Conservation (phyloP, 2,113 vertebrate genomes). For the Gallinago media region DNA sequence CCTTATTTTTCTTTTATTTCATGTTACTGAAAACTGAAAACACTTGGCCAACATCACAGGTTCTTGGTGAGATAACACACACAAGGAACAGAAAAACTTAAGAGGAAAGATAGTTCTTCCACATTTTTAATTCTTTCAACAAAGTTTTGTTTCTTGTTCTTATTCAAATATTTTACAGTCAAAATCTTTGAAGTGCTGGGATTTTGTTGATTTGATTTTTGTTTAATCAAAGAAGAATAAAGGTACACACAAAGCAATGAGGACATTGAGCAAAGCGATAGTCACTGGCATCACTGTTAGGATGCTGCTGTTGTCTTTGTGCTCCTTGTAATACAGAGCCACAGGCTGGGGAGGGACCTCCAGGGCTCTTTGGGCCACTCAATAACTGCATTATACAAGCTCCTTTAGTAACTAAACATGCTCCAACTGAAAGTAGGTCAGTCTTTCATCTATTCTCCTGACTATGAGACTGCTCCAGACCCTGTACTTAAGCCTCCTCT, state of each 20-base stretch:
- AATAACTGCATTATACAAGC: background rate
- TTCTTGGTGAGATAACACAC: background rate
- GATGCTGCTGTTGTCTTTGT: background rate
- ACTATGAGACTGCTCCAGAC: background rate
- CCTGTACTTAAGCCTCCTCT: background rate
- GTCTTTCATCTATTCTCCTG: background rate
- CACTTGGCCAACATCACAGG: background rate
- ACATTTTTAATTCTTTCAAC: background rate
- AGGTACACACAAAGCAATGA: background rate
- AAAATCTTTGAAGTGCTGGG: background rate
- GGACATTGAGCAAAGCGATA: background rate
- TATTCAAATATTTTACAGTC: background rate
- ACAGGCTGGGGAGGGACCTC: background rate
- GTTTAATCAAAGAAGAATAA: background rate
- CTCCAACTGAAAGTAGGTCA: conserved; percentile 33
- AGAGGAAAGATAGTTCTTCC: background rate
- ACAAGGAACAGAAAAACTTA: background rate
- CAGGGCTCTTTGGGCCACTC: background rate
- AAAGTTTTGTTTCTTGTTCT: background rate
- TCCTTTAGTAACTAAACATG: background rate
- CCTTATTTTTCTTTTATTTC: background rate
- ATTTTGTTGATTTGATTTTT: background rate
- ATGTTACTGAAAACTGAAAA: background rate
- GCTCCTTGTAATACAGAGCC: background rate
- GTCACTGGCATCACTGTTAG: background rate